Percentiles rank a stretch among this genome's conserved stretches.
phyloP scores from a whole-genome alignment of 2,797 vertebrate genomes.

The Notoglanidium macrostoma region DNA sequence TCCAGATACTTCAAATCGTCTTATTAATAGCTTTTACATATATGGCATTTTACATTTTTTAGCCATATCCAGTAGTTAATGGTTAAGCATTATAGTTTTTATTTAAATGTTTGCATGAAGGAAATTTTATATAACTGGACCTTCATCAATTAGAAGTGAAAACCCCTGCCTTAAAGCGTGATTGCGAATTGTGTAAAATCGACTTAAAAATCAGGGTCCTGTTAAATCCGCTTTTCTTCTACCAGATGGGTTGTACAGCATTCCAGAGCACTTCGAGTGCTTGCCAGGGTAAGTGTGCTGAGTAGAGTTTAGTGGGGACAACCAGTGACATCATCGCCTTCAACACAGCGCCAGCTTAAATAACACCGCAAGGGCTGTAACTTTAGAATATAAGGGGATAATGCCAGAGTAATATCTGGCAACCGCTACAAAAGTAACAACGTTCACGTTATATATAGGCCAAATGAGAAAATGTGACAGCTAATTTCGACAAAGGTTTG shows the following conservation, averaged over 20 bases:
- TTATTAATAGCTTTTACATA: neutral
- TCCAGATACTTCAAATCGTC: neutral
- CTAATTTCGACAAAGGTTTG: neutral
- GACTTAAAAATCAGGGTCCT: neutral
- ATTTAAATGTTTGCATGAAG: neutral
- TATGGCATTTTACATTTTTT: neutral
- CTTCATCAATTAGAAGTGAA: neutral
- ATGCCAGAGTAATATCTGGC: constrained; percentile 19
- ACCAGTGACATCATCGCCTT: constrained; percentile 63
- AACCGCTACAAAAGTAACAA: neutral
- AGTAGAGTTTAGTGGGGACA: constrained; percentile 15
- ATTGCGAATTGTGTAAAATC: neutral
- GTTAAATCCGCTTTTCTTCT: neutral
- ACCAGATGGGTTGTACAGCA: constrained; percentile 1
- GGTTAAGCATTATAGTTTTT: neutral
- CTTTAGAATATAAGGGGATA: constrained; percentile 27
- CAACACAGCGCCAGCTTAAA: constrained; percentile 19
- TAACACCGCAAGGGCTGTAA: constrained; percentile 21
- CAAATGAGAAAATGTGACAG: neutral
- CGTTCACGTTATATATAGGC: neutral
- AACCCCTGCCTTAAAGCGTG: neutral
- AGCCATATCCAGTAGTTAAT: neutral
- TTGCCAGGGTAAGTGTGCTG: constrained; percentile 12
- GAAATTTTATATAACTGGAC: neutral
- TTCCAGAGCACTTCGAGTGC: neutral